Percentiles rank a stretch among this genome's conserved stretches.
These are phyloP conservation scores for Clarias platycephalus DNA, from an alignment of 2,797 vertebrate genomes.

Conservation along the genomic window DNA sequence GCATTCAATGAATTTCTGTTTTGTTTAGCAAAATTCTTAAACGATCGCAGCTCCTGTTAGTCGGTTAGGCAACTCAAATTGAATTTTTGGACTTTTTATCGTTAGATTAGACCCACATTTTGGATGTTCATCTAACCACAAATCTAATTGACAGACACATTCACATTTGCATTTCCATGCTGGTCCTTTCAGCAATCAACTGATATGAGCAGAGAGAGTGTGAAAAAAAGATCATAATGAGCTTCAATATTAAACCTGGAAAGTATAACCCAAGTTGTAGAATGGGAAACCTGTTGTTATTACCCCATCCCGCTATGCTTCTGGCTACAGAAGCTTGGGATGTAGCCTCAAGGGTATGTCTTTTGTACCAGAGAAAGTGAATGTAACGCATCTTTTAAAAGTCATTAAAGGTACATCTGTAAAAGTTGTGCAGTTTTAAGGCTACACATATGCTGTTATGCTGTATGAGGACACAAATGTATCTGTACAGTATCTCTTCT, in stretches of 20 bases:
- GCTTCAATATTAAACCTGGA: not conserved
- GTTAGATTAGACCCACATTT: not conserved
- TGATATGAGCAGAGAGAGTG: not conserved
- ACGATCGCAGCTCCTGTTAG: not conserved
- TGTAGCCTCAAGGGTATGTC: constrained; percentile 4
- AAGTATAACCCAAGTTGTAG: not conserved
- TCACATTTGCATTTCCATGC: not conserved
- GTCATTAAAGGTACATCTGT: not conserved
- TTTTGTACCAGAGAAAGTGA: not conserved
- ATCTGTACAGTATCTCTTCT: not conserved
- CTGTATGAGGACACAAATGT: not conserved
- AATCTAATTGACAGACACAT: not conserved
- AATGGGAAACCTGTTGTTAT: constrained; percentile 18
- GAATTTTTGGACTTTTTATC: not conserved
- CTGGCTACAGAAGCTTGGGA: not conserved
- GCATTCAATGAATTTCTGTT: not conserved
- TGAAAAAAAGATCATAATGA: not conserved
- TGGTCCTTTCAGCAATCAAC: not conserved
- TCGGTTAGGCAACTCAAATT: not conserved
- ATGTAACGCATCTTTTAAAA: not conserved
- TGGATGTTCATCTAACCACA: not conserved
- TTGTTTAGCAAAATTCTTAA: not conserved
- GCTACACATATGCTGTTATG: not conserved
- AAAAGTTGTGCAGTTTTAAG: not conserved
- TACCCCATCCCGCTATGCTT: not conserved